Conservation (phyloP, 2,797 vertebrate genomes). For the Margarornis squamiger region DNA sequence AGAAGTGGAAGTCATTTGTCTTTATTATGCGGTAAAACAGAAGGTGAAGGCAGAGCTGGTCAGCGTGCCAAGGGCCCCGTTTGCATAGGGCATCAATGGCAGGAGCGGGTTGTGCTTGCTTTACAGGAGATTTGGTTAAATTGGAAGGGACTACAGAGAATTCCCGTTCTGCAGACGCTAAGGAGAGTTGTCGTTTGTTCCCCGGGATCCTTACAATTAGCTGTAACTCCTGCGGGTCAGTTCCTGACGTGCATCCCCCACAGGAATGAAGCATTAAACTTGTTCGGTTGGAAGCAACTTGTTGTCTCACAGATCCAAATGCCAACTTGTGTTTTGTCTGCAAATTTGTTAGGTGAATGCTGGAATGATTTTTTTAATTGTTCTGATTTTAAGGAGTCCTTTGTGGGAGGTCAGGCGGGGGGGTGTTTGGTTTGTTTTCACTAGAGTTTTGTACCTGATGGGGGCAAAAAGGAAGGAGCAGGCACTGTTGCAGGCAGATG, state of each 20-base stretch:
- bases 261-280: constrained; percentile 54
- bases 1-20: constrained; percentile 55
- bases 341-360: not conserved
- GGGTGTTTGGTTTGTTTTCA: not conserved
- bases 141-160: constrained; percentile 48
- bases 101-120: constrained; percentile 2
- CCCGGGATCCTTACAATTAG: constrained; percentile 17
- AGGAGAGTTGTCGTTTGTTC: not conserved
- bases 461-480: not conserved
- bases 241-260: not conserved
- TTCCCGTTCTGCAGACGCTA: not conserved
- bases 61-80: constrained; percentile 7
- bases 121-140: constrained; percentile 19
- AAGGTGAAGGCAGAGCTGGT: constrained; percentile 47
- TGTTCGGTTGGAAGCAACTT: constrained; percentile 9
- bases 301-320: not conserved
- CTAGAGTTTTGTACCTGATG: not conserved
- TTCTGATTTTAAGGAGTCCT: not conserved
- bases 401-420: not conserved
- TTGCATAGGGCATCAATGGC: not conserved
- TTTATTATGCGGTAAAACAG: constrained; percentile 13
- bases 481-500: not conserved
- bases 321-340: not conserved
- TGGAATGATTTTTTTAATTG: not conserved
- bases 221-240: constrained; percentile 28